Evolutionary conservation across 1,140 invertebrate species (phyloP).

Genomic region (Brachionus calyciflorus): DNA sequence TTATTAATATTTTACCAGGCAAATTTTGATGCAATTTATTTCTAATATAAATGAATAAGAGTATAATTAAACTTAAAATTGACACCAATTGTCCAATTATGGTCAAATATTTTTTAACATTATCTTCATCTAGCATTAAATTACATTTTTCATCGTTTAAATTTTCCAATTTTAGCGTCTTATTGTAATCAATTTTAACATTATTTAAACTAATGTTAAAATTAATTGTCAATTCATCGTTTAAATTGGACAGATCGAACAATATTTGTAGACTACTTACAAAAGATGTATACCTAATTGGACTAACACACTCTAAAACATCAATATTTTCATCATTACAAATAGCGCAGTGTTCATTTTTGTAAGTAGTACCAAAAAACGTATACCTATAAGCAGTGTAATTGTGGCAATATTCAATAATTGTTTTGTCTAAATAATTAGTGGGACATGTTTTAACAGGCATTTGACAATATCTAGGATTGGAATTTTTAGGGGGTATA

Average conservation of each 20-base stretch:
- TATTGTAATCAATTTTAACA: not conserved
- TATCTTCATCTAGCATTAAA: not conserved
- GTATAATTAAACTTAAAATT: not conserved
- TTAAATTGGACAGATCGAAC: not conserved
- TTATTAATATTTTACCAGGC: not conserved
- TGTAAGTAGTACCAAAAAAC: not conserved
- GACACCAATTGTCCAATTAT: not conserved
- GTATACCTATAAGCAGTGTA: not conserved
- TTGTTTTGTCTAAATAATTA: not conserved
- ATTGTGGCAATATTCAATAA: not conserved
- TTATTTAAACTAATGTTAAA: not conserved
- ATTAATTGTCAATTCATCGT: not conserved
- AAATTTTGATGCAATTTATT: constrained; percentile 3
- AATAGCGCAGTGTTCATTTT: not conserved
- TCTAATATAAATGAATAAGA: not conserved
- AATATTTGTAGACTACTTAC: constrained; percentile 2
- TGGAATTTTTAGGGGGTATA: not conserved
- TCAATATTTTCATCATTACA: not conserved
- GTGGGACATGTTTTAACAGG: not conserved
- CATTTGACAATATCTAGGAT: not conserved
- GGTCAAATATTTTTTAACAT: constrained; percentile 10
- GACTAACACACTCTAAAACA: not conserved
- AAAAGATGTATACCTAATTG: not conserved
- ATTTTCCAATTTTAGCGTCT: not conserved
- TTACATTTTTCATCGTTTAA: not conserved